Base-by-base conservation (phyloP, 2,888 invertebrate genomes). In the Habroteleia sp. region DNA sequence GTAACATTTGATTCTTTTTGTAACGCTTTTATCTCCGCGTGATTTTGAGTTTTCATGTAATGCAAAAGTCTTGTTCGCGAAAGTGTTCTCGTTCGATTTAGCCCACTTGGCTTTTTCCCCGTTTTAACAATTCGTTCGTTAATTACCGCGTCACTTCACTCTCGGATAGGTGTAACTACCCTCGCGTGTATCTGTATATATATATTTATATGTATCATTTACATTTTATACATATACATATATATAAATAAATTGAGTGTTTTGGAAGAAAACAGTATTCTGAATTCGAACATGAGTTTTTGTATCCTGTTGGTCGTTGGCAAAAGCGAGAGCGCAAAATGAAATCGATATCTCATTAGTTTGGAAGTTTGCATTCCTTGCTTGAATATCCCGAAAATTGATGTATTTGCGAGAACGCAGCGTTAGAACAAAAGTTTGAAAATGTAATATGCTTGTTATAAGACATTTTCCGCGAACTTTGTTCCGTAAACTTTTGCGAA, bases 191-290 rank as follows among this genome's bases (percentile, higher is more conserved):
- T 52, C 1, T 52, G 1, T 52, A 13, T 27, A 50, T 63, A 75
- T 75, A 75, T 78, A 72, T 74, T 52, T 76, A 62, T 77, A 76
- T 77, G 69, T 77, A 77, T 78, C 35, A 41, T 69, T 62, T 74
- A 44, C 35, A 58, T 14, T 50, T 4, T 65, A 63, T 76, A 78
- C 76, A 75, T 72, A 74, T 78, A 76, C 76, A 80, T 78, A 82
- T 80, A 79, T 80, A 76, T 48, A 60, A 2, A 20, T 20, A 20
- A 20, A 20, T 20, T 27, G 27, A 62, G 35, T 71, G 71, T 35
- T 66, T 69, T 71, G 71, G 71, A 66, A 75, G 75, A 75, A 69
- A 63, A 69, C 63, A 62, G 56, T 62, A 44, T 56, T 63, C 13
- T 25, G 14, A 46, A 54, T n/a, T n/a, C n/a, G 31, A 68, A 62